These are phyloP conservation scores for Troilus luridus DNA, from an alignment of 2,888 invertebrate genomes.

Conservation along the genomic window DNA sequence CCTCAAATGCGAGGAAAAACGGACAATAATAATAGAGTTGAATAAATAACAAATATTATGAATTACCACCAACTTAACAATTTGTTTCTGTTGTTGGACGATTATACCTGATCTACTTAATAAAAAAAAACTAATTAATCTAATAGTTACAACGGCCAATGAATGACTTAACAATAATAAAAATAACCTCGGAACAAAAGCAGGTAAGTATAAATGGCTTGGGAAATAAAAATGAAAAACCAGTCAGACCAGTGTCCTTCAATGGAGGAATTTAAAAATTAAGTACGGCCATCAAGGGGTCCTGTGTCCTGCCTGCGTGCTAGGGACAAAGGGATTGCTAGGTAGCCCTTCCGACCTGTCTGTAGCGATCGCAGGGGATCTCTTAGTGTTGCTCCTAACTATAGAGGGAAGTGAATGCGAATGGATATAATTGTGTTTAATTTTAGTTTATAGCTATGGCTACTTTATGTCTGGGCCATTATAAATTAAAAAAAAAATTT, in stretches of 20 bases:
- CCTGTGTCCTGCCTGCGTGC: background rate
- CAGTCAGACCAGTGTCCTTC: constrained; percentile 52
- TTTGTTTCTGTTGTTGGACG: too few species aligned
- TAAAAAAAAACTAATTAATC: background rate
- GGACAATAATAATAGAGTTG: too few species aligned
- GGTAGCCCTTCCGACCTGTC: background rate
- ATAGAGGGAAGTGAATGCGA: background rate
- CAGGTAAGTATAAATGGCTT: background rate
- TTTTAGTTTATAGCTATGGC: background rate
- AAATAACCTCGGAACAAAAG: background rate
- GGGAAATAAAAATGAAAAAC: constrained; percentile 35
- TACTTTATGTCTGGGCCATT: too few species aligned
- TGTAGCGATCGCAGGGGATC: too few species aligned
- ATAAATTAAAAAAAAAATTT: too few species aligned
- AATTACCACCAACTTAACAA: too few species aligned
- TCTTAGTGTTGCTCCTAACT: background rate
- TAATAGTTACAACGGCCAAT: background rate
- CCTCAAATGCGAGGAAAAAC: too few species aligned
- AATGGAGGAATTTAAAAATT: constrained; percentile 43
- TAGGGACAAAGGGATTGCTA: background rate
- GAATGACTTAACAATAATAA: background rate
- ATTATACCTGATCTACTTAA: too few species aligned
- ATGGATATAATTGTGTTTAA: background rate
- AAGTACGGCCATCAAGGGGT: constrained; percentile 9
- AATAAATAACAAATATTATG: too few species aligned